phyloP scores from a whole-genome alignment of 2,888 invertebrate species.

The Steinernema scapterisci region DNA sequence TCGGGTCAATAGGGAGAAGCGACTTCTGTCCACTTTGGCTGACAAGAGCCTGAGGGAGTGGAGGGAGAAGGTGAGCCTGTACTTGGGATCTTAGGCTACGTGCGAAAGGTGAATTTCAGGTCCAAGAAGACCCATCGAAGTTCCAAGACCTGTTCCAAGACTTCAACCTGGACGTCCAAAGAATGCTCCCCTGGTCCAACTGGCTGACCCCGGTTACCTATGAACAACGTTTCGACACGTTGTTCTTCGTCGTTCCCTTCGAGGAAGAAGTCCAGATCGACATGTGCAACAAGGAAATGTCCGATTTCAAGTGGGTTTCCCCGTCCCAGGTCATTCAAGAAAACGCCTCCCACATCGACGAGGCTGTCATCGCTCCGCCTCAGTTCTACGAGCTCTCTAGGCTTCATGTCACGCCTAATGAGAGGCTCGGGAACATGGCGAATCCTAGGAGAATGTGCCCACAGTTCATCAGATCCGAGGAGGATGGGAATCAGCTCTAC shows the following conservation, averaged over 20 bases:
- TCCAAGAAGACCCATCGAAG: constrained; percentile 39
- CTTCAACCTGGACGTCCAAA: constrained; percentile 44
- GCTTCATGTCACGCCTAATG: constrained; percentile 40
- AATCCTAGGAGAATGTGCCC: not conserved
- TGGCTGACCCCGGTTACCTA: constrained; percentile 58
- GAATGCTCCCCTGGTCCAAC: constrained; percentile 55
- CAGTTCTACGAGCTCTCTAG: constrained; percentile 62
- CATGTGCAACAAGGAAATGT: constrained; percentile 46
- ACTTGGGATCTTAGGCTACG: too few relatives aligned
- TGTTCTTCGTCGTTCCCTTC: constrained; percentile 56
- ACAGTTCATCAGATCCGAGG: not conserved
- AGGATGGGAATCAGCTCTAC: not conserved
- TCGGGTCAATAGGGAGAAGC: constrained; percentile 36
- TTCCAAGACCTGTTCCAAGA: constrained; percentile 35
- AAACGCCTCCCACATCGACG: constrained; percentile 33
- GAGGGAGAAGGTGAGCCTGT: constrained; percentile 46
- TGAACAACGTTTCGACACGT: constrained; percentile 46
- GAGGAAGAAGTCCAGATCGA: constrained; percentile 41
- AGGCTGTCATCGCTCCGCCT: constrained; percentile 58
- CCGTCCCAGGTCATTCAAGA: constrained; percentile 42
- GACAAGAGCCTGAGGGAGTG: constrained; percentile 47
- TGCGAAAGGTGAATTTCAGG: constrained; percentile 49
- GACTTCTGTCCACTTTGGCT: constrained; percentile 35
- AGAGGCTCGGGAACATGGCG: not conserved
- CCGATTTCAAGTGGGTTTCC: constrained; percentile 41